Evolutionary conservation across 2,797 vertebrate species (phyloP).

Genomic region (Fistularia commersonii): DNA sequence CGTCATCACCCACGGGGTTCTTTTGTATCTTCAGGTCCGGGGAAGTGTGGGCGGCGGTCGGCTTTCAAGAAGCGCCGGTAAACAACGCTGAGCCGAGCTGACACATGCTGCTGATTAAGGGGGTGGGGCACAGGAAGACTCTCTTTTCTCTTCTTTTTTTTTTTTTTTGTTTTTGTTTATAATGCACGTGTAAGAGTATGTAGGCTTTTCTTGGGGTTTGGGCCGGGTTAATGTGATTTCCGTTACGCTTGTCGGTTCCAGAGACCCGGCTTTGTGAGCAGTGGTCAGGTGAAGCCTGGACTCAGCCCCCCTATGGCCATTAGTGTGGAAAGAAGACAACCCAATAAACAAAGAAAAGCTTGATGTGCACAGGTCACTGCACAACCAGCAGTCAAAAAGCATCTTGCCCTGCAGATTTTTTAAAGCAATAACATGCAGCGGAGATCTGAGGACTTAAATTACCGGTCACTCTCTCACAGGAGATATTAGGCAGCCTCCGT

Average conservation of each 20-base stretch:
- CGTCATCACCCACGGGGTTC: constrained; percentile 34
- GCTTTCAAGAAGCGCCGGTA: constrained; percentile 62
- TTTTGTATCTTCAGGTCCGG: constrained; percentile 42
- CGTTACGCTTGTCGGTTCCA: constrained; percentile 79
- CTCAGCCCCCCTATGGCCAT: constrained; percentile 77
- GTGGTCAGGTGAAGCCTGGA: constrained; percentile 79
- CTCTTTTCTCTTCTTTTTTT: constrained; percentile 14
- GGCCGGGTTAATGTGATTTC: constrained; percentile 79
- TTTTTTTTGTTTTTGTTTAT: constrained; percentile 54
- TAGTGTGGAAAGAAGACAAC: constrained; percentile 81
- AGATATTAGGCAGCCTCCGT: constrained; percentile 39
- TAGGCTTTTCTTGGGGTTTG: constrained; percentile 65
- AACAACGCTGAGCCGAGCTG: constrained; percentile 73
- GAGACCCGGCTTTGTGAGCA: constrained; percentile 73
- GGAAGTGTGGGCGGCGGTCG: constrained; percentile 69
- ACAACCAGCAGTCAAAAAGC: constrained; percentile 79
- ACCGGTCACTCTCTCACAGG: constrained; percentile 53
- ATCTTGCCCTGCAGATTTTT: constrained; percentile 61
- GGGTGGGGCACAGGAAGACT: constrained; percentile 52
- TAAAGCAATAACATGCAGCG: constrained; percentile 56
- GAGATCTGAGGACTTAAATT: constrained; percentile 68
- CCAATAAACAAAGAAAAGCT: constrained; percentile 75
- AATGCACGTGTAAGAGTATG: constrained; percentile 54
- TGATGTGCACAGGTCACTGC: constrained; percentile 81
- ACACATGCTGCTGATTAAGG: constrained; percentile 72